These are phyloP conservation scores for Campylomormyrus tamandua DNA, from an alignment of 2,113 vertebrate species.

Conservation along the genomic window DNA sequence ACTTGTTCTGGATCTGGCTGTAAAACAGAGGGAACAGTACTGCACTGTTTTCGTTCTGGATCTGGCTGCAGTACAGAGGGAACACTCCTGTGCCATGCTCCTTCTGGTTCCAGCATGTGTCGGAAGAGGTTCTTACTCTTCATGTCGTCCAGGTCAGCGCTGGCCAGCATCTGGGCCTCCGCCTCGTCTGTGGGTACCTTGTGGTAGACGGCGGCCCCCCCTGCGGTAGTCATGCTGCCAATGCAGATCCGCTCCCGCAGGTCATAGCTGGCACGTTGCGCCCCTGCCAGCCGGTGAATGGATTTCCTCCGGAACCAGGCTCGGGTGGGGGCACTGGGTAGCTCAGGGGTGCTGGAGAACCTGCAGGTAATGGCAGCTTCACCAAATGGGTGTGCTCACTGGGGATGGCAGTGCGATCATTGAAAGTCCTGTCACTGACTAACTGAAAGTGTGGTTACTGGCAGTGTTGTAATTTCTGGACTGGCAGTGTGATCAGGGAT, in stretches of 20 bases:
- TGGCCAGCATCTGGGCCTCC: slow-evolving; percentile 88
- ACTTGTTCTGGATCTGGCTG: neutral
- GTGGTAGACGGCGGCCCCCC: slow-evolving; percentile 70
- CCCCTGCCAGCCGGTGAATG: slow-evolving; percentile 60
- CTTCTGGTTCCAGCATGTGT: neutral
- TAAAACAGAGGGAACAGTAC: neutral
- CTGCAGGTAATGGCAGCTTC: neutral
- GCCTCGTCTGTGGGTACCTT: slow-evolving; percentile 89
- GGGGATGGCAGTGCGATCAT: neutral
- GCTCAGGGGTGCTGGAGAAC: slow-evolving; percentile 14
- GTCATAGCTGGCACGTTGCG: slow-evolving; percentile 79
- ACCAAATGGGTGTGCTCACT: neutral
- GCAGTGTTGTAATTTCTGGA: neutral
- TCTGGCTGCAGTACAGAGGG: neutral
- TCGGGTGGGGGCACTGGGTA: neutral
- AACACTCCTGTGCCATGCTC: neutral
- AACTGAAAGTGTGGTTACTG: neutral
- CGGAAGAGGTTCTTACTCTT: slow-evolving; percentile 72
- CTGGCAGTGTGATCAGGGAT: neutral
- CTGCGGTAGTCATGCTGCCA: slow-evolving; percentile 79
- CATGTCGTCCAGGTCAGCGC: slow-evolving; percentile 90
- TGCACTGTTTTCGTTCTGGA: neutral
- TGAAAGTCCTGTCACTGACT: neutral
- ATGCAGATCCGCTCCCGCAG: slow-evolving; percentile 85
- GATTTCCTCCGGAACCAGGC: slow-evolving; percentile 69